Conservation (phyloP, 2,888 invertebrate species). For the Phyto melanocephala region DNA sequence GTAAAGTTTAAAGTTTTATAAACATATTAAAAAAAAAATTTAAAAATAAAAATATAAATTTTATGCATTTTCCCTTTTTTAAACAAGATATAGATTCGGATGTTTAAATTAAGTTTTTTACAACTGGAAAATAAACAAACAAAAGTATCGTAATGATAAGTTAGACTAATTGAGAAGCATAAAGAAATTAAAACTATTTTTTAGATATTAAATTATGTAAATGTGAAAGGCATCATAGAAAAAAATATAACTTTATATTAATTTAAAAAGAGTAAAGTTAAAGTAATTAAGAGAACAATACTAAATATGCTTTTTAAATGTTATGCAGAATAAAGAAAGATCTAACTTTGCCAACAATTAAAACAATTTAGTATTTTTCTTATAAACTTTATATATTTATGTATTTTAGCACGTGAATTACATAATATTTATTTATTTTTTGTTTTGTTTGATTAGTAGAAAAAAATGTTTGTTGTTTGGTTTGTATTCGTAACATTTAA, state of each 20-base stretch:
- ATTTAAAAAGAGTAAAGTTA: constrained; percentile 6
- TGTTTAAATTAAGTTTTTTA: not conserved
- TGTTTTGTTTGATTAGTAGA: constrained; percentile 25
- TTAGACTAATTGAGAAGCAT: not conserved
- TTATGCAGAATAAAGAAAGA: constrained; percentile 29
- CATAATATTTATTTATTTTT: constrained; percentile 35
- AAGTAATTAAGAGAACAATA: constrained; percentile 25
- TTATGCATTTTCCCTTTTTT: not conserved
- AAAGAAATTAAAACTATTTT: not conserved
- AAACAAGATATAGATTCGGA: not conserved
- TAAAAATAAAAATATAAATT: not conserved
- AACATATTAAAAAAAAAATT: constrained; percentile 29
- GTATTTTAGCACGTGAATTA: constrained; percentile 60
- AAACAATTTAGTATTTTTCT: constrained; percentile 9
- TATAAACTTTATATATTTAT: not conserved
- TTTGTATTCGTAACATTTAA: constrained; percentile 37
- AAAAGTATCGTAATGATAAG: not conserved
- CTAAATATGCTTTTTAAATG: constrained; percentile 29
- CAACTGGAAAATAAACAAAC: not conserved
- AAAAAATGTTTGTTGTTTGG: constrained; percentile 17
- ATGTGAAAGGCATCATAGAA: not conserved
- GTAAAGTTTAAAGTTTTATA: not conserved
- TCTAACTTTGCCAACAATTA: constrained; percentile 43
- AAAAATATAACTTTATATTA: constrained; percentile 4
- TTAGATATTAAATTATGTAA: too few relatives aligned